phyloP scores from a whole-genome alignment of 2,113 vertebrate species.

The Acanthochromis polyacanthus region DNA sequence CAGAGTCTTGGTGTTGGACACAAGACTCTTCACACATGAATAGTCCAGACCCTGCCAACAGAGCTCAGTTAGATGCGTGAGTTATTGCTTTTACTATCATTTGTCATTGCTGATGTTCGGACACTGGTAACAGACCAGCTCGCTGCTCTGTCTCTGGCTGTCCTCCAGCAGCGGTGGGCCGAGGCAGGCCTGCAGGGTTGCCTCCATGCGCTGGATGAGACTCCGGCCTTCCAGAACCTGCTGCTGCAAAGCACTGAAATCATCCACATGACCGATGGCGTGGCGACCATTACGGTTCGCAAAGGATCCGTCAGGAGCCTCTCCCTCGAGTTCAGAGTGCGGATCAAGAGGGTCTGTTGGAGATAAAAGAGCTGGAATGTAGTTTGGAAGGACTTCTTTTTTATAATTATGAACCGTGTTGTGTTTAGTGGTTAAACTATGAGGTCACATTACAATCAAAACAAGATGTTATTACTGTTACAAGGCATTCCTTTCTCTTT shows the following conservation, averaged over 20 bases:
- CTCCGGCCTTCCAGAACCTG: slow-evolving; percentile 88
- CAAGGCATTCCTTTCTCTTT: background rate
- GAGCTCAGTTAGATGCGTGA: slow-evolving; percentile 6
- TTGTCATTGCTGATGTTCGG: background rate
- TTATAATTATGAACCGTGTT: background rate
- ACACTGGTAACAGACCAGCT: slow-evolving; percentile 51
- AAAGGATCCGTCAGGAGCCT: slow-evolving; percentile 79
- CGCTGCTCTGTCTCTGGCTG: slow-evolving; percentile 54
- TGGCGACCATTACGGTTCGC: slow-evolving; percentile 87
- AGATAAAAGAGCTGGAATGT: background rate
- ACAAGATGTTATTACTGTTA: slow-evolving; percentile 7
- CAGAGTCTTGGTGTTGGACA: slow-evolving; percentile 85
- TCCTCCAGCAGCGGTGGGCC: slow-evolving; percentile 62
- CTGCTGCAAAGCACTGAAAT: slow-evolving; percentile 89
- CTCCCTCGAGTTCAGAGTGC: slow-evolving; percentile 83
- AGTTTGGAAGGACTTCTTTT: background rate
- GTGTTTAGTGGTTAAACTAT: slow-evolving; percentile 1
- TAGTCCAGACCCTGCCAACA: slow-evolving; percentile 79
- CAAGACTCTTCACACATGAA: slow-evolving; percentile 77
- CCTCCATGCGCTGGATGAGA: slow-evolving; percentile 86
- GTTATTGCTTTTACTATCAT: background rate
- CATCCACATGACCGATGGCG: slow-evolving; percentile 86
- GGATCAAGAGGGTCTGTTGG: slow-evolving; percentile 79
- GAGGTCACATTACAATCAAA: background rate
- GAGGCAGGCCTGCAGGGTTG: slow-evolving; percentile 75